These are phyloP conservation scores for Nineta flava DNA, from an alignment of 2,888 invertebrate species.

Conservation along the genomic window DNA sequence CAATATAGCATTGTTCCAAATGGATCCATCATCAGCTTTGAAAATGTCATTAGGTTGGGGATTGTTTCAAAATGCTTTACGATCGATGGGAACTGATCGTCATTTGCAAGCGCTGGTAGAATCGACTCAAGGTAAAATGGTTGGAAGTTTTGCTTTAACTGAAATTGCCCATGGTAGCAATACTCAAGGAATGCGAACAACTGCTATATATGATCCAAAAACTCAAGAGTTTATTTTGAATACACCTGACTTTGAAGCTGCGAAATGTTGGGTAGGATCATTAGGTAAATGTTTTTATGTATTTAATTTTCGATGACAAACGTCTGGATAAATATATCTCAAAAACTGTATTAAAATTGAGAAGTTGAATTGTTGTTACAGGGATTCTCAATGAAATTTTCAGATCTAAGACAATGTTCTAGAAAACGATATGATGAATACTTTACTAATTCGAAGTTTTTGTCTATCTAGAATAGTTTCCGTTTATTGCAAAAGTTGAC, in stretches of 20 bases:
- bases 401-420: too few species aligned
- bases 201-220: conserved; percentile 61
- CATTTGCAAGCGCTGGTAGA: conserved; percentile 38
- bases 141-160: conserved; percentile 70
- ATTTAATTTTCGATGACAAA: too few species aligned
- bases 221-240: conserved; percentile 57
- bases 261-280: conserved; percentile 75
- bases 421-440: too few species aligned
- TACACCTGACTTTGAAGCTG: conserved; percentile 61
- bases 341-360: too few species aligned
- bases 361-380: too few species aligned
- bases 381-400: too few species aligned
- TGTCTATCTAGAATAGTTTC: too few species aligned
- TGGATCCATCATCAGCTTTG: conserved; percentile 44
- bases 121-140: conserved; percentile 24
- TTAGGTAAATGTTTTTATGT: conserved; percentile 39
- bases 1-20: conserved; percentile 36
- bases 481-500: too few species aligned
- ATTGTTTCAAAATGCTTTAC: conserved; percentile 47
- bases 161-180: conserved; percentile 88
- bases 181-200: conserved; percentile 72
- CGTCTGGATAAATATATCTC: too few species aligned
- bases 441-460: too few species aligned
- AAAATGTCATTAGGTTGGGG: conserved; percentile 47
- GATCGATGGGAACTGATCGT: conserved; percentile 46